Conservation (phyloP, 2,113 vertebrate genomes). For the Archilochus colubris region DNA sequence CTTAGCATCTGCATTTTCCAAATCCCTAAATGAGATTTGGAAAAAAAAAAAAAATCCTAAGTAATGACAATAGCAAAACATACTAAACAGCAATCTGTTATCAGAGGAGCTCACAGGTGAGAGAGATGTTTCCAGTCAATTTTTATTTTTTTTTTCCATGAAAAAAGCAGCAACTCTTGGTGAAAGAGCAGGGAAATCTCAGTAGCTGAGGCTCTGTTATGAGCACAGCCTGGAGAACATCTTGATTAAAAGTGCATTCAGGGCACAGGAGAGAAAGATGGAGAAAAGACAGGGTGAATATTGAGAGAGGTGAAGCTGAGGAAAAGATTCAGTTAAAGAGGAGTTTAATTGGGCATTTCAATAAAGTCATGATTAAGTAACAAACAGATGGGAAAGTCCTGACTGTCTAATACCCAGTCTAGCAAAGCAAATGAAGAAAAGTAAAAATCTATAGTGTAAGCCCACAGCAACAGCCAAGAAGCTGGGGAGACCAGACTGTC, state of each 20-base stretch:
- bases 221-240: neutral
- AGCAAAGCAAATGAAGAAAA: neutral
- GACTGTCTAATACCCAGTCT: neutral
- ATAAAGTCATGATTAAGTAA: neutral
- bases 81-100: neutral
- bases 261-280: neutral
- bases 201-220: neutral
- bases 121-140: neutral
- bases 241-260: neutral
- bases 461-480: neutral
- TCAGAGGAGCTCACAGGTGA: neutral
- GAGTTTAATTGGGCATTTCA: accelerated
- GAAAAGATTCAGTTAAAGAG: neutral
- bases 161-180: neutral
- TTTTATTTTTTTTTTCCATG: neutral
- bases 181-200: neutral
- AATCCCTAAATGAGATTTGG: neutral
- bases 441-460: neutral
- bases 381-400: neutral
- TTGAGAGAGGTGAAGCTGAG: neutral
- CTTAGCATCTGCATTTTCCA: neutral
- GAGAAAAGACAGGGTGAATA: neutral
- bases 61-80: neutral
- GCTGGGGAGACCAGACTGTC: neutral
- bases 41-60: neutral